Evolutionary conservation across 2,888 invertebrate genomes (phyloP).

Genomic region (Argyresthia goedartella): DNA sequence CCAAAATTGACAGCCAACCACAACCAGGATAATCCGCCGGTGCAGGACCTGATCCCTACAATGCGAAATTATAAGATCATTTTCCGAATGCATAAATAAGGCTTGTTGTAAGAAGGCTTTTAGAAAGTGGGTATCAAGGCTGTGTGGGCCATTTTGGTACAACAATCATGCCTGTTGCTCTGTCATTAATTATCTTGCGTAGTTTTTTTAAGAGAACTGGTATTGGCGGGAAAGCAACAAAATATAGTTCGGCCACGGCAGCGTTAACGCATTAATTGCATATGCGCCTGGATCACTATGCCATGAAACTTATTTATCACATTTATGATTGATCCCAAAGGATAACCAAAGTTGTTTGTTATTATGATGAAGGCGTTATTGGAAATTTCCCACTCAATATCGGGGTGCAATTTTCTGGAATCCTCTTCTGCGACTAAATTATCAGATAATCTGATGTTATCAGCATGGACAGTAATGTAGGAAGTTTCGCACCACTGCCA

Average conservation of each 20-base stretch:
- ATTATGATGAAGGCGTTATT: neutral
- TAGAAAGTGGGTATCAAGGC: neutral
- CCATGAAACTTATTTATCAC: too few species aligned
- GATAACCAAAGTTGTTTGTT: too few species aligned
- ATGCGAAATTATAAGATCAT: neutral
- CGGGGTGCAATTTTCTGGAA: too few species aligned
- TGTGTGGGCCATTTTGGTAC: neutral
- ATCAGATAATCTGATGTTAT: too few species aligned
- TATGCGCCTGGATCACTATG: too few species aligned
- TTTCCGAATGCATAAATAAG: neutral
- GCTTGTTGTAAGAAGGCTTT: neutral
- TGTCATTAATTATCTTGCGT: neutral
- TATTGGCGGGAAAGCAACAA: too few species aligned
- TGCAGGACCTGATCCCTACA: neutral
- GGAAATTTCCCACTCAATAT: too few species aligned
- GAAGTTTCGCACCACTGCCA: slow-evolving; percentile 4
- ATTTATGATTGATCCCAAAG: too few species aligned
- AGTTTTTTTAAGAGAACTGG: too few species aligned
- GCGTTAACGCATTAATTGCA: too few species aligned
- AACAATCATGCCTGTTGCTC: neutral
- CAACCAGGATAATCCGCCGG: neutral
- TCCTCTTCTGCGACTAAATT: slow-evolving; percentile 1
- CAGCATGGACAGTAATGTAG: neutral
- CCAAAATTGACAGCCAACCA: neutral
- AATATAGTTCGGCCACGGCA: too few species aligned